Percentiles rank a stretch among this genome's conserved stretches.
These are phyloP conservation scores for Nemopilema nomurai DNA, from an alignment of 30 jellyfish, hydroid and myxozoan species.

Conservation along the genomic window DNA sequence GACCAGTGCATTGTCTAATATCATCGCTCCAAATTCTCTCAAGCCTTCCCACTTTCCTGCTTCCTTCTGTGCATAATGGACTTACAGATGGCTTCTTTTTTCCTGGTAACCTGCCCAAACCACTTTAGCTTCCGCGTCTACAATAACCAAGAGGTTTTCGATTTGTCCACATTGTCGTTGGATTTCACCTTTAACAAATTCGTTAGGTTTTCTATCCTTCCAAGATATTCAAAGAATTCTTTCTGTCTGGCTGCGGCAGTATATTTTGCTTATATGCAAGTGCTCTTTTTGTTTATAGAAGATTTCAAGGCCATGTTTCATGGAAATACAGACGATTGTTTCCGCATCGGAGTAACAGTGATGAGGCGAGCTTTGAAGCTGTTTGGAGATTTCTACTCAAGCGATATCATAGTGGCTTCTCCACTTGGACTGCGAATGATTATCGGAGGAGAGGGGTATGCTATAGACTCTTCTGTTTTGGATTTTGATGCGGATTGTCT, in stretches of 20 bases:
- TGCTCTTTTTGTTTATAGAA: slow-evolving; percentile 30
- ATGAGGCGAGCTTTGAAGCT: slow-evolving; percentile 81
- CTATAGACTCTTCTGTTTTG: background rate
- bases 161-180: slow-evolving; percentile 2
- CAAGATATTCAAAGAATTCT: background rate
- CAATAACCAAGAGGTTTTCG: slow-evolving; percentile 7
- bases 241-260: background rate
- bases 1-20: too few species aligned
- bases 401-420: slow-evolving; percentile 98
- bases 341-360: slow-evolving; percentile 85
- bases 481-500: too few species aligned
- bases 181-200: slow-evolving; percentile 5
- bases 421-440: slow-evolving; percentile 93
- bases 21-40: too few species aligned
- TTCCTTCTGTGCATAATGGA: background rate
- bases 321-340: slow-evolving; percentile 96
- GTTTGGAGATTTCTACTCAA: slow-evolving; percentile 78
- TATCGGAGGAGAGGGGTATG: slow-evolving; percentile 93
- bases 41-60: too few species aligned
- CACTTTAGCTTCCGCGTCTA: slow-evolving; percentile 25
- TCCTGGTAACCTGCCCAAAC: slow-evolving; percentile 20
- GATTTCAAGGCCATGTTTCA: slow-evolving; percentile 90
- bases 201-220: slow-evolving; percentile 7
- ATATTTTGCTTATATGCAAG: background rate
- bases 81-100: slow-evolving; percentile 7